Evolutionary conservation across 1,140 invertebrate genomes (phyloP), one percentile per base, ranked within the genome.

Genomic region (Ooceraea biroi): DNA sequence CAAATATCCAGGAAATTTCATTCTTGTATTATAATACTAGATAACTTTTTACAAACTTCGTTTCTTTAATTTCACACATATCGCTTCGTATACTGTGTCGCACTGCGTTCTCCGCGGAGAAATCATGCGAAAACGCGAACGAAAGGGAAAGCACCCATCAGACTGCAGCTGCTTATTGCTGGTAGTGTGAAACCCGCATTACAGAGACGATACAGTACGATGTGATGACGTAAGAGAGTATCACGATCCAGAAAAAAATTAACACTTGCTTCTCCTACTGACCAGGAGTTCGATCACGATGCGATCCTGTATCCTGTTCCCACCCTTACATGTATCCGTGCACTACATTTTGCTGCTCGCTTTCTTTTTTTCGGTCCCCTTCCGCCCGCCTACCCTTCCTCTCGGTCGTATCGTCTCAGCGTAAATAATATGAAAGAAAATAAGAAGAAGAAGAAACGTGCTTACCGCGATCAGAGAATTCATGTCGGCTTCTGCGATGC

Each of bases 401-500:
- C 48, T 46, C 27, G 10, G 19, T 55, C 78, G 11, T 68, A 60
- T 22, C 14, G 12, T 55, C 68, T 77, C 74, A 85, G 27, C 12
- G 55, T 76, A 82, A 72, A 66, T 65, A 74, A 60, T 85, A 82
- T 46, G 66, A 74, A 84, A 89, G 91, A 82, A 63, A 57, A 66
- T 66, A 72, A 60, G 83, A 82, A 44, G 69, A 77, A 84, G 89
- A 91, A 78, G 60, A 57, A 85, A 57, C 85, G 61, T 93, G 92
- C 94, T 94, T 94, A 94, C 94, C 94, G 93, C 94, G 93, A 94
- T 92, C 92, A 94, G 92, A 93, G 93, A 93, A 93, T 94, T 94
- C 94, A 94, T 94, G 92, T 92, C 92, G 93, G 92, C 93, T 93
- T 93, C 92, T 93, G 92, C 92, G 90, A 93, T 94, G 94, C 94